Conservation (phyloP, 1,140 invertebrate genomes). For the Anthonomus grandis region DNA sequence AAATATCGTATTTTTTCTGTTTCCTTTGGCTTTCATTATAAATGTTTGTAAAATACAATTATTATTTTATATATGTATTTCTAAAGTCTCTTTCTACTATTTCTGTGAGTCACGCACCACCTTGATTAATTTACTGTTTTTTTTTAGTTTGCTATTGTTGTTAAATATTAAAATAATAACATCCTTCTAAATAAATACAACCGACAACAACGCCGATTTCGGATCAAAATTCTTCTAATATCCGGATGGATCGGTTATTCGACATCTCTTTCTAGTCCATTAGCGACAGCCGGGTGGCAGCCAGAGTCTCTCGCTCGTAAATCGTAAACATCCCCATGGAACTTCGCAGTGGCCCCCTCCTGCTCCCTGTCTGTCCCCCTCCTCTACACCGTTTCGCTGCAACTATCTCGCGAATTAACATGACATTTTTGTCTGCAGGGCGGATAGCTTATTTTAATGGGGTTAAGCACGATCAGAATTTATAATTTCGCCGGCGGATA, state of each 20-base stretch:
- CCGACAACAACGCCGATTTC: constrained; percentile 24
- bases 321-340: constrained; percentile 42
- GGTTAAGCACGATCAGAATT: too few species aligned
- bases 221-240: constrained; percentile 46
- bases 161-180: background rate
- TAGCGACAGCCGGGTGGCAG: constrained; percentile 18
- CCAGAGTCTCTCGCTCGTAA: constrained; percentile 38
- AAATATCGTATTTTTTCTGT: too few species aligned
- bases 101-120: too few species aligned
- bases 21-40: too few species aligned
- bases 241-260: constrained; percentile 41
- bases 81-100: too few species aligned
- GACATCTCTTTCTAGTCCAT: constrained; percentile 37
- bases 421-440: constrained; percentile 22
- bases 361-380: too few species aligned
- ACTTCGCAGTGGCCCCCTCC: constrained; percentile 1
- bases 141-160: too few species aligned
- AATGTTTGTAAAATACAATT: too few species aligned
- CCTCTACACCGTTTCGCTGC: too few species aligned
- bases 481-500: too few species aligned
- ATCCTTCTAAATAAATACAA: background rate
- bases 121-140: too few species aligned
- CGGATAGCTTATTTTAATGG: constrained; percentile 18
- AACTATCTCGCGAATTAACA: constrained; percentile 22
- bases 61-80: too few species aligned